A percentile compares a stretch with the other conserved stretches of the same genome.
Conservation (phyloP, 2,113 vertebrate species). For the Ochotona princeps region DNA sequence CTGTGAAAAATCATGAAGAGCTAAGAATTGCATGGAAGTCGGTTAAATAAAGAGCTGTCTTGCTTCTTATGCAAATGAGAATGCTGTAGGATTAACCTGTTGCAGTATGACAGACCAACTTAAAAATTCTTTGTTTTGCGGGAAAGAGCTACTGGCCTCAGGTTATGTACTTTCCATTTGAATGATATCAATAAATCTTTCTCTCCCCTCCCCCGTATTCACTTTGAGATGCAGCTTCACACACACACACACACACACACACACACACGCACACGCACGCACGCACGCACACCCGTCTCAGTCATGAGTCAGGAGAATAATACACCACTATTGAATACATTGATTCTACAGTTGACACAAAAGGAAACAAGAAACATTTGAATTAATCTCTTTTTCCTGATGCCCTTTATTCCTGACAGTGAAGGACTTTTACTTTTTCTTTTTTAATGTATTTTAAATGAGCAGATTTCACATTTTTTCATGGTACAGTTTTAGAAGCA, state of each 20-base stretch:
- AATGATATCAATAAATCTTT: background rate
- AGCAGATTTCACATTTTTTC: too few species aligned
- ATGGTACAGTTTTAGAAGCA: too few species aligned
- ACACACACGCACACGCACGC: background rate
- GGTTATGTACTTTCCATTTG: background rate
- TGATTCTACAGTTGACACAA: background rate
- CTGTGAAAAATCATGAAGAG: constrained; percentile 55
- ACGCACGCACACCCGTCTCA: background rate
- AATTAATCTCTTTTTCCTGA: background rate
- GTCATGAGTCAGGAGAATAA: background rate
- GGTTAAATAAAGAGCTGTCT: constrained; percentile 50
- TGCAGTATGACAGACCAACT: background rate
- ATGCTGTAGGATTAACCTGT: background rate
- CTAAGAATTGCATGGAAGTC: constrained; percentile 25
- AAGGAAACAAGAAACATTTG: constrained; percentile 21
- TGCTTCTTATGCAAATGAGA: constrained; percentile 44
- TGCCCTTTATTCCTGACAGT: too few species aligned
- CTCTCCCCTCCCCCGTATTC: background rate
- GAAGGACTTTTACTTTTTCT: too few species aligned
- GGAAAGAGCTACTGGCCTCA: background rate
- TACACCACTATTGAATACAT: background rate
- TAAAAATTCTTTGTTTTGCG: background rate
- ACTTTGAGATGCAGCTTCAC: background rate
- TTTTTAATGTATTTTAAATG: too few species aligned
- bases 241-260: background rate